Base-by-base conservation (phyloP, 2,888 invertebrate species). In the Elegia similella region DNA sequence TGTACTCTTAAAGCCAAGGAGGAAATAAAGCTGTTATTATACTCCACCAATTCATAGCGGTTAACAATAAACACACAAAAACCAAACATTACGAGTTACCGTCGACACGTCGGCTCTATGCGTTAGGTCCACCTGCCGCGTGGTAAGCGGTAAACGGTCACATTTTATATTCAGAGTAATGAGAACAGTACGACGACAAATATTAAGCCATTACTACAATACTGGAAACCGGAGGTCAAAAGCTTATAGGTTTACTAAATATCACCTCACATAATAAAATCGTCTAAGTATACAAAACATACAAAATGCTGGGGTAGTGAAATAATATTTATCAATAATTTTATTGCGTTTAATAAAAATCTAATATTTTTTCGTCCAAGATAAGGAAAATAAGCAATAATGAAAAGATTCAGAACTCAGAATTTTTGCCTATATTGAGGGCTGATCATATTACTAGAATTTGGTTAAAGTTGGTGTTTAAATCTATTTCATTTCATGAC, bases 121-220 rank as follows among this genome's bases (percentile, higher is more conserved):
- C 87, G 88, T 86, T 92, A 92, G 81, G 92, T 92, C 92, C 92
- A 92, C 82, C 92, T 92, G 89, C 79, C 86, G 83, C 77, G 77
- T 76, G 76, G 86, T 82, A 86, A 85, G 87, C 88, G 85, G 80
- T 84, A 88, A 89, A 86, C 76, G 75, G 70, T 76, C 75, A 84
- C 73, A 80, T 68, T 76, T 73, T 76, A 79, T 75, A 79, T 64
- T 73, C 64, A 72, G 61, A 62, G 58, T 59, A 56, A 59, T 64
- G 59, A 57, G 63, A 66, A 68, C 67, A 71, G 69, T 66, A 75
- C 72, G 72, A 79, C 73, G 65, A 62, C 60, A 64, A 50, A 60
- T 56, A 61, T 42, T 50, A 8, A 55, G 38, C 38, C 38, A 38
- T 38, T 38, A 38, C 38, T 38, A 10, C 54, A 48, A 43, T 42